Percentiles rank a stretch among this genome's conserved stretches.
Evolutionary conservation across 2,888 invertebrate genomes (phyloP).

Genomic region (Caenorhabditis imperialis): DNA sequence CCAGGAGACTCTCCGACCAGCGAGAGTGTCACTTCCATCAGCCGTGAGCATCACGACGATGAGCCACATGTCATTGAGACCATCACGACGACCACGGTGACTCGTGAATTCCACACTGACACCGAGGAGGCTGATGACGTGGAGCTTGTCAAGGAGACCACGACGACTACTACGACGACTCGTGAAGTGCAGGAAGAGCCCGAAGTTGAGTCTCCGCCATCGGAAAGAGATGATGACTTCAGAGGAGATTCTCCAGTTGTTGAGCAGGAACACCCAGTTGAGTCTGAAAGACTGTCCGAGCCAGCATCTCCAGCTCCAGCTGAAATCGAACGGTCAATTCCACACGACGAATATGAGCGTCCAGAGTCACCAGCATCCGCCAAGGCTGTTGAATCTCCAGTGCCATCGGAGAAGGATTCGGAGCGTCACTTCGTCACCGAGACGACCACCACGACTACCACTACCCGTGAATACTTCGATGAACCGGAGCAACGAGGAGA

Average conservation of each 20-base stretch:
- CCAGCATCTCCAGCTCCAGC: slow-evolving; percentile 5
- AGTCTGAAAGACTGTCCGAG: no score
- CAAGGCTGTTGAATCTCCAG: slow-evolving; percentile 11
- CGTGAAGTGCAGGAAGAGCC: slow-evolving; percentile 22
- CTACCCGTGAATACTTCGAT: slow-evolving; percentile 32
- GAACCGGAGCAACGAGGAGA: slow-evolving; percentile 15
- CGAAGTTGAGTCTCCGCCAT: slow-evolving; percentile 2
- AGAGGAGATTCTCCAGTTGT: slow-evolving; percentile 3
- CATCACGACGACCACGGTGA: slow-evolving; percentile 29
- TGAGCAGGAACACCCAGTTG: slow-evolving; percentile 8
- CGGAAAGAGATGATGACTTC: slow-evolving; percentile 13
- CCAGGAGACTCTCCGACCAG: not conserved
- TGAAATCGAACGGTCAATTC: not conserved
- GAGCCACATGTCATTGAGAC: slow-evolving; percentile 17
- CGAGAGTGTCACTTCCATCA: not conserved
- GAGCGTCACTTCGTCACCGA: no score
- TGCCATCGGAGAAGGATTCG: slow-evolving; percentile 20
- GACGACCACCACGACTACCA: slow-evolving; percentile 32
- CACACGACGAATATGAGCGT: not conserved
- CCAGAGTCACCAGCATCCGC: slow-evolving; percentile 4
- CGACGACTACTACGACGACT: slow-evolving; percentile 15
- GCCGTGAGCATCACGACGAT: not conserved
- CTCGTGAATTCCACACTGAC: slow-evolving; percentile 15
- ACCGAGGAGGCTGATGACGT: not conserved
- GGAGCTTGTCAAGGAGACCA: slow-evolving; percentile 11